Conservation (phyloP, 2,113 vertebrate species). For the Limanda limanda region DNA sequence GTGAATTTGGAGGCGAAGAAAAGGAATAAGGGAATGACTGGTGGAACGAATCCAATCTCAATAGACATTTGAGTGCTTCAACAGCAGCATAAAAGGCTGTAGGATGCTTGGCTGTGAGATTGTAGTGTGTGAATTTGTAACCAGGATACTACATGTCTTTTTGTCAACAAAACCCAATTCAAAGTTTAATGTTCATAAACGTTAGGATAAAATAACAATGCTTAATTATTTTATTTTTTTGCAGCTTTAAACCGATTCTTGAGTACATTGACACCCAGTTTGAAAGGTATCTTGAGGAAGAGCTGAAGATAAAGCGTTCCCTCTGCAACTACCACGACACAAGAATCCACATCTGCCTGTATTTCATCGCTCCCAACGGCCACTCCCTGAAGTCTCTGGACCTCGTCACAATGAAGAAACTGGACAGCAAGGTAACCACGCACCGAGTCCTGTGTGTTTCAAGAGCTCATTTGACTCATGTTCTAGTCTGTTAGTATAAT, state of each 20-base stretch:
- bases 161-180: not conserved
- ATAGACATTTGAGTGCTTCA: conserved; percentile 35
- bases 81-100: conserved; percentile 17
- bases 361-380: conserved; percentile 94
- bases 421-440: conserved; percentile 92
- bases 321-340: conserved; percentile 93
- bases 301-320: conserved; percentile 94
- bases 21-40: conserved; percentile 36
- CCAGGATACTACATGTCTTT: conserved; percentile 22
- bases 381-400: conserved; percentile 96
- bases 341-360: conserved; percentile 94
- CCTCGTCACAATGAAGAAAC: conserved; percentile 97
- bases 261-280: conserved; percentile 97
- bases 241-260: conserved; percentile 95
- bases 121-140: conserved; percentile 30
- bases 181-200: conserved; percentile 2
- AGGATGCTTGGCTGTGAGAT: conserved; percentile 27
- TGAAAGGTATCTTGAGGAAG: conserved; percentile 95
- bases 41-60: conserved; percentile 55
- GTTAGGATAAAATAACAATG: not conserved
- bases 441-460: not conserved
- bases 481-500: not conserved
- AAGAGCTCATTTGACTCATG: not conserved
- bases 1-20: conserved; percentile 25
- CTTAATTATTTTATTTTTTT: conserved; percentile 56